These are phyloP conservation scores for Oryctolagus cuniculus DNA, from an alignment of 2,113 vertebrate genomes.

Conservation along the genomic window mOryCun1.1 NC_091434.1:69700001-69700500, in stretches of 20 bases:
- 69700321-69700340: not conserved
- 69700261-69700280: constrained; percentile 32
- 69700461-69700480: constrained; percentile 18
- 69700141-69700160: not conserved
- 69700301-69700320: not conserved
- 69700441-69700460: not conserved
- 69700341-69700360: constrained; percentile 23
- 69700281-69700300: not conserved
- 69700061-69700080: constrained; percentile 24
- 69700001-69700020: not conserved
- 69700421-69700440: constrained; percentile 8
- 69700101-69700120: not conserved
- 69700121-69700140: not conserved
- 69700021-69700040: not conserved
- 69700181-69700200: constrained; percentile 8
- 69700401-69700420: not conserved
- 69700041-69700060: constrained; percentile 35
- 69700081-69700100: not conserved
- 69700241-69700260: not conserved
- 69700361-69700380: constrained; percentile 29
- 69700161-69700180: not conserved
- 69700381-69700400: not conserved
- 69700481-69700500: not conserved
- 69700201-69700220: not conserved
- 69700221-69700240: constrained; percentile 11